Evolutionary conservation across 1,140 invertebrate species (phyloP), one percentile per base, ranked within the genome.

Genomic region (Galleria mellonella): DNA sequence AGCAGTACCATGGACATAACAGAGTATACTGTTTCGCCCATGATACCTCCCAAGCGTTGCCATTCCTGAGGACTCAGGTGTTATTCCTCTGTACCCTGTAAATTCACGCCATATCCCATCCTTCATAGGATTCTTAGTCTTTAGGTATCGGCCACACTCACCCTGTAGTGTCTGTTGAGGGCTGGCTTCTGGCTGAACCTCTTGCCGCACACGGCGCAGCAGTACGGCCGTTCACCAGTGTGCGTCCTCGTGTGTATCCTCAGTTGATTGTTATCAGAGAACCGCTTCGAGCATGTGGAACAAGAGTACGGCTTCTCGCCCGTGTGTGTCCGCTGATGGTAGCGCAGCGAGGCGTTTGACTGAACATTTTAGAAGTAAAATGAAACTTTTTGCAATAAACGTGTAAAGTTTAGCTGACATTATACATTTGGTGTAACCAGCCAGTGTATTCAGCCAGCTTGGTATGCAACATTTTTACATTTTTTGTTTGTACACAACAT

Each of bases 281-380:
- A 74, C 9, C 59, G 51, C 36, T 65, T 55, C 1, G 31, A 28
- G 42, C 71, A 68, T 0, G 11, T 13, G 0, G 12, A 28, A 35
- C 72, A 76, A 5, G 50, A 14, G 32, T 35, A 35, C 1, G 32
- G 32, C 32, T 49, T 42, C 50, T 71, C 69, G 29, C 72, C 72
- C 0, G 72, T 71, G 57, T 75, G 72, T 0, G 55, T 54, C 3
- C 68, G 68, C 42, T 77, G 67, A 57, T 78, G 74, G 51, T 67
- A 70, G 6, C 53, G 51, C 0, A 77, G 56, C 2, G 60, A 43
- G 0, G 73, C 71, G 31, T 49, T 38, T 1, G 73, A 74, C 73
- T 77, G 58, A 0, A 7, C 47, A 40, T 47, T 14, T 11, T 2
- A 12, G 12, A 2, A n/a, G 9, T 1, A 32, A 9, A 32, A n/a